Conservation (phyloP, 2,888 invertebrate species). For the Serrognathus titanus region DNA sequence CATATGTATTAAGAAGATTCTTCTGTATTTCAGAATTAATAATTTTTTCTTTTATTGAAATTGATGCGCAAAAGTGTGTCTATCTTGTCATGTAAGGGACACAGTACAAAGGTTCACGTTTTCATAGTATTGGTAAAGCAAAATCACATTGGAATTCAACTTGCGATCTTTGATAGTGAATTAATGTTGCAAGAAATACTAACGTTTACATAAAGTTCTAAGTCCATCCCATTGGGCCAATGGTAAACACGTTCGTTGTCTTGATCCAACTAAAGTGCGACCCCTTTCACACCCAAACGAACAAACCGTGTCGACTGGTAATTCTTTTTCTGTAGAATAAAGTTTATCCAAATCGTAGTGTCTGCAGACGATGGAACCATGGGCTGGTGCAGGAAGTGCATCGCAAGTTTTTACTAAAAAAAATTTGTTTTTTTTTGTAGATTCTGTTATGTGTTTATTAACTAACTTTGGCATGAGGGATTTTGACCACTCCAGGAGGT, state of each 20-base stretch:
- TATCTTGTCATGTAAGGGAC: too few relatives aligned
- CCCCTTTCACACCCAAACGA: conserved; percentile 62
- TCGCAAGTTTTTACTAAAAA: conserved; percentile 62
- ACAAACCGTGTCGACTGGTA: conserved; percentile 63
- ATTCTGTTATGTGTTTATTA: background rate
- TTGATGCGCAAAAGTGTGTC: too few relatives aligned
- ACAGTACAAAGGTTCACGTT: too few relatives aligned
- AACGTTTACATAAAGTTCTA: conserved; percentile 63
- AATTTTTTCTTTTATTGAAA: too few relatives aligned
- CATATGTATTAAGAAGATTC: background rate
- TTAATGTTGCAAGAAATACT: conserved; percentile 20
- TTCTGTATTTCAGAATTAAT: too few relatives aligned
- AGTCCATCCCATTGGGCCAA: conserved; percentile 68
- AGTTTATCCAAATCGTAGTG: conserved; percentile 46
- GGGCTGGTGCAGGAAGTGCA: conserved; percentile 52
- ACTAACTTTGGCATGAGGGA: conserved; percentile 59
- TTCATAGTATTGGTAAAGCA: too few relatives aligned
- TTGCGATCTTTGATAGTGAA: too few relatives aligned
- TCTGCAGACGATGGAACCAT: conserved; percentile 56
- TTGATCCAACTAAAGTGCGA: conserved; percentile 61
- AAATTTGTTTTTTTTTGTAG: too few relatives aligned
- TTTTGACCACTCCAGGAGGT: conserved; percentile 66
- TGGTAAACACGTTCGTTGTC: conserved; percentile 62
- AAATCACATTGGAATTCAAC: too few relatives aligned
- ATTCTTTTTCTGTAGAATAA: conserved; percentile 38